Percentiles rank a stretch among this genome's conserved stretches.
Evolutionary conservation across 1,140 invertebrate genomes (phyloP).

Genomic region (Acyrthosiphon pisum): DNA sequence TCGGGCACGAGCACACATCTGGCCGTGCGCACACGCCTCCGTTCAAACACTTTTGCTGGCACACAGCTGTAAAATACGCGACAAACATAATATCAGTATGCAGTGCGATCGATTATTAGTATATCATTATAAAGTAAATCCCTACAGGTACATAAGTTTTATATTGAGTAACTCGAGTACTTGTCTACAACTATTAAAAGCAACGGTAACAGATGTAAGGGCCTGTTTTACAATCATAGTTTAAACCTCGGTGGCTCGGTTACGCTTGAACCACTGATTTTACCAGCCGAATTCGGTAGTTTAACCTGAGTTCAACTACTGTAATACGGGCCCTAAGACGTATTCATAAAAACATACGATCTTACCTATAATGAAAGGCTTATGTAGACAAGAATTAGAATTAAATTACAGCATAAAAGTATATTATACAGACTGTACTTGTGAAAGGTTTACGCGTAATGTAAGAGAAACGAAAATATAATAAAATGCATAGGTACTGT

Average conservation of each 20-base stretch:
- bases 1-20: constrained; percentile 78
- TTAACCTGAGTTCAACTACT: too few species aligned
- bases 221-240: too few species aligned
- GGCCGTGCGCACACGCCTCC: constrained; percentile 82
- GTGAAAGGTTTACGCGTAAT: neutral
- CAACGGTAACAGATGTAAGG: neutral
- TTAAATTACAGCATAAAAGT: too few species aligned
- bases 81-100: neutral
- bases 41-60: constrained; percentile 80
- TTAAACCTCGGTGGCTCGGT: too few species aligned
- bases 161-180: neutral
- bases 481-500: neutral
- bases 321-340: too few species aligned
- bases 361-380: neutral
- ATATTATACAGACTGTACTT: neutral
- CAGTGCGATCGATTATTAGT: neutral
- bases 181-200: neutral
- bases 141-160: neutral
- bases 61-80: constrained; percentile 72
- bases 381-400: too few species aligned
- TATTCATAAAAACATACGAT: neutral
- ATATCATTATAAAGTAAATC: neutral
- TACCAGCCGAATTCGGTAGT: too few species aligned
- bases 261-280: too few species aligned
- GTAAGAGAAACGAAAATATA: neutral